Evolutionary conservation across 2,113 vertebrate species (phyloP), one percentile per base, ranked within the genome.

Genomic region (Dipodomys stephensi): DNA sequence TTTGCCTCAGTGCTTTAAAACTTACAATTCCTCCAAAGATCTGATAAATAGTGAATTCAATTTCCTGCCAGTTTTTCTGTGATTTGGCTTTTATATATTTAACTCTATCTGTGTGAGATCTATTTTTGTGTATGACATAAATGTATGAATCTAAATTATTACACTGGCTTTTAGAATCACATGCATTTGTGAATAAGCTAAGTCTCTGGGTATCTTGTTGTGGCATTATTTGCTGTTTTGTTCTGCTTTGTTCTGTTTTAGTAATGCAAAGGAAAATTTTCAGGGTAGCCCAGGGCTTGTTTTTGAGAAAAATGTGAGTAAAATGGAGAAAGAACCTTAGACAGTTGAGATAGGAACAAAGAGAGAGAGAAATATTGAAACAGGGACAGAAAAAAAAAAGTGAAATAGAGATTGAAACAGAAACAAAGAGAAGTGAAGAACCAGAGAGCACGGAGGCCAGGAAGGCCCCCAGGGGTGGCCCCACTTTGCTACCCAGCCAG

Each of bases 61-160:
- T 97, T 96, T 97, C 95, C 95, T 97, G 92, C 87, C 68, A 88
- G 82, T 85, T 96, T 96, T 86, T 82, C 82, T 90, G 32, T 76
- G 71, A 92, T 93, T 87, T 94, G 85, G 71, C 83, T 86, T 93
- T 90, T 83, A 67, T 73, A 72, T 87, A 64, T 90, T 95, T 95
- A 94, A 94, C n/a, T 90, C 90, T 88, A 87, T 95, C 49, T 49
- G 32, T 28, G 60, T 84, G 81, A 92, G 65, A 76, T 91, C 83
- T 53, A 77, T 53, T 83, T 95, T 90, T 46, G 44, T 85, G 74
- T 87, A 60, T 87, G 46, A 60, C 88, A 53, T 82, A 95, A 87
- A 81, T 49, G n/a, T 85, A 90, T 68, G 84, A 79, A 73, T 95
- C 65, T 84, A 90, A 89, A 92, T 76, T n/a, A 85, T 87, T 23